These are phyloP conservation scores for Parazoanthus darwini DNA, from an alignment of 92 coral and sea anemone species.

Conservation along the genomic window DNA sequence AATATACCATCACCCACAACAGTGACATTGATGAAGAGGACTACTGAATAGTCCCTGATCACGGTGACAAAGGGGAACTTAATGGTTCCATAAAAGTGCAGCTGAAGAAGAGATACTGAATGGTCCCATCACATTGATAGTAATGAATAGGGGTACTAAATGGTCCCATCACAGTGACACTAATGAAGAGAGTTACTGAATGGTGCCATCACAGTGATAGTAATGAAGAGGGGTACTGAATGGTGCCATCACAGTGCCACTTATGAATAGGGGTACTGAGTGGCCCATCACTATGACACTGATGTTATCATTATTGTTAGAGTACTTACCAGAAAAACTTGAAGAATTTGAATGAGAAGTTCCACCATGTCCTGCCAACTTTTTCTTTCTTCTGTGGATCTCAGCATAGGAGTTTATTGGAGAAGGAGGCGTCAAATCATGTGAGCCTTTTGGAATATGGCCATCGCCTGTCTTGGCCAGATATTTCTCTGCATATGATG, in stretches of 20 bases:
- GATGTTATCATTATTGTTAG: too few species aligned
- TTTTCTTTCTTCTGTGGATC: slow-evolving; percentile 79
- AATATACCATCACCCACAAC: not conserved
- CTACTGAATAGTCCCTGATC: not conserved
- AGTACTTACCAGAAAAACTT: slow-evolving; percentile 19
- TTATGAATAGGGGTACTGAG: too few species aligned
- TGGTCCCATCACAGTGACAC: not conserved
- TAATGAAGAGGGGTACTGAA: too few species aligned
- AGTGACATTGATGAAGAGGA: not conserved
- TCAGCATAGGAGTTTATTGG: slow-evolving; percentile 82
- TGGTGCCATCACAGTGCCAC: too few species aligned
- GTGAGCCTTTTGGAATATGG: slow-evolving; percentile 46
- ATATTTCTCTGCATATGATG: slow-evolving; percentile 88
- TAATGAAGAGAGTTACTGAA: too few species aligned
- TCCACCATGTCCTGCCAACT: slow-evolving; percentile 53
- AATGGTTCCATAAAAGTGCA: too few species aligned
- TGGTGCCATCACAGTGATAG: not conserved
- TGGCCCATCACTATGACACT: too few species aligned
- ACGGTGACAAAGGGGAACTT: not conserved
- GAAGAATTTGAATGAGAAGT: slow-evolving; percentile 26
- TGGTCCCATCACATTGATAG: too few species aligned
- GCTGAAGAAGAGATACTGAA: too few species aligned
- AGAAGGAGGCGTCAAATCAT: slow-evolving; percentile 57
- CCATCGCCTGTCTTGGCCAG: slow-evolving; percentile 64
- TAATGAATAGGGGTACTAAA: too few species aligned